Evolutionary conservation across 2,888 invertebrate genomes (phyloP), one percentile per base, ranked within the genome.

Genomic region (Limnephilus rhombicus): DNA sequence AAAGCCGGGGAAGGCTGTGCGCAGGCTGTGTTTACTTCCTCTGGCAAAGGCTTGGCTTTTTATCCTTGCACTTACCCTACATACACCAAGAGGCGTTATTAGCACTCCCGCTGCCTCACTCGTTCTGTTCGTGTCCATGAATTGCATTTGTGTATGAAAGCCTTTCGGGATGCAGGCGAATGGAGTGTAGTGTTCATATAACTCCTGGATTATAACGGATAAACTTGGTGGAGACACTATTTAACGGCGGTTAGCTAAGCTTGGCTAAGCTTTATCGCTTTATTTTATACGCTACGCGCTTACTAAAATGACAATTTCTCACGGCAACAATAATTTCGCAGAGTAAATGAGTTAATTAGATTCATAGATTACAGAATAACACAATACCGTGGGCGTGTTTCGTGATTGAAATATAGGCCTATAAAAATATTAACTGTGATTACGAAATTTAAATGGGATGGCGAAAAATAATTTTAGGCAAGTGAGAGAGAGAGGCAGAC

Each of bases 1-100:
- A 31, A 81, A 45, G 68, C 68, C 68, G 37, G 7, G 9, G 15
- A 34, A 83, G 53, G 53, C 53, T 83, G 34, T 37, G 31, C 2
- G 91, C 83, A 91, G 90, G 81, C 89, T 90, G 92, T 90, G 91
- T 91, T 90, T 91, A 80, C 83, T 89, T 90, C 86, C 85, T 41
- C 90, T 85, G 93, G 91, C 87, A 90, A 93, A 93, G 88, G 90
- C 90, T 83, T 89, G 89, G 92, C 93, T 92, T 93, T 93, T 93
- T 93, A 93, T 93, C 92, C 93, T 49, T 90, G 91, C 91, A 91
- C 91, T 91, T 91, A 91, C 91, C 49, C 49, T 89, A 31, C 31
- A 24, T 68, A 68, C 18, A 68, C 29, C 37, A 88, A 88, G 88
- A 53, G 53, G 53, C 68, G n/a, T 86, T 34, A 86, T 37, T n/a